Evolutionary conservation across 2,797 vertebrate genomes (phyloP), one percentile per base, ranked within the genome.

Genomic region (Lemur catta): DNA sequence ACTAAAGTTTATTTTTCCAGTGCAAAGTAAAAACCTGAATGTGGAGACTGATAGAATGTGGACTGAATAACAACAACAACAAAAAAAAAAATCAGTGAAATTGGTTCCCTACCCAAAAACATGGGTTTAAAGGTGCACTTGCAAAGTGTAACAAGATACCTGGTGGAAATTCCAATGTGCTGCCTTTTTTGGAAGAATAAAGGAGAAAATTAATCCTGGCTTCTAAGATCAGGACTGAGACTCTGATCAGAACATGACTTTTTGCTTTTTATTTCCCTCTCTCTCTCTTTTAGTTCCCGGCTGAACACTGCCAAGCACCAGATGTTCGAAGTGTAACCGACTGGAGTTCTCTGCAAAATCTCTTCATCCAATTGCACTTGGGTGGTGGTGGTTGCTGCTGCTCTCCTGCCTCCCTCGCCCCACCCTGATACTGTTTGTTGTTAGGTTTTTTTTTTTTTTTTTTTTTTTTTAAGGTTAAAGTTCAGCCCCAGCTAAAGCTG

Each of bases 251-350:
- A 96, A 35, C 52, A 80, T 0, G 55, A 91, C 72, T 87, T 33
- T 38, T 41, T 85, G 84, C 93, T 14, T 95, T 96, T 94, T 90
- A 84, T 91, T 41, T 55, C 38, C 74, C 8, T 81, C 30, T 43
- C 50, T 96, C 41, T 84, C 26, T 81, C 38, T 78, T 89, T 95
- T 94, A 55, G 71, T 50, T 94, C 89, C 94, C 79, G 81, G 91
- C 61, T 69, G 93, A 97, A 91, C 2, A 1, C 12, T 94, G 91
- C 94, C 98, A 97, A 98, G 63, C 33, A 81, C 95, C 97, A 98
- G 97, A 97, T 97, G 91, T 97, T 97, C 96, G 71, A 91, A 96
- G 89, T 59, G 84, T 89, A 92, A 96, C 95, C 63, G 52, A 81
- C 61, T 96, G n/a, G 90, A 96, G 91, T 89, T 92, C 76, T 94